Conservation (phyloP, 2,113 vertebrate genomes). For the Cochlearius cochlearius region DNA sequence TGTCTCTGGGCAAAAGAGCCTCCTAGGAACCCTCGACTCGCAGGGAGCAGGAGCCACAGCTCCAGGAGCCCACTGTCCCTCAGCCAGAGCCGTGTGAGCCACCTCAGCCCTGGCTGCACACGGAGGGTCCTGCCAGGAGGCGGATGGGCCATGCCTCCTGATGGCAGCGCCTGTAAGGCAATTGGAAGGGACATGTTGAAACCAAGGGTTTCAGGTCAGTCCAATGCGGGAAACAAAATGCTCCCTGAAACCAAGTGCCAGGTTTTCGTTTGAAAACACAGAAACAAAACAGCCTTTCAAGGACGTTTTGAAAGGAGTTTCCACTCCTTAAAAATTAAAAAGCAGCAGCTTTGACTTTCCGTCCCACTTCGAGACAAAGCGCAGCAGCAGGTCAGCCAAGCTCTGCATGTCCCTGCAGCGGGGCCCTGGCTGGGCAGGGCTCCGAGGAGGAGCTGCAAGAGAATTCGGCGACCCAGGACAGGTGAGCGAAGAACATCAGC, state of each 20-base stretch:
- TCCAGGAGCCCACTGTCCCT: not conserved
- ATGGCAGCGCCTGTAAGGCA: not conserved
- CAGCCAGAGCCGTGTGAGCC: not conserved
- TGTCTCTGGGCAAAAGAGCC: not conserved
- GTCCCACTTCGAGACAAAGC: not conserved
- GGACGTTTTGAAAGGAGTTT: conserved; percentile 23
- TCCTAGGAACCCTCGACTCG: not conserved
- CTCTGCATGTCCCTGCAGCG: not conserved
- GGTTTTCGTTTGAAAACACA: conserved; percentile 10
- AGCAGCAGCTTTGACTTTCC: conserved; percentile 28
- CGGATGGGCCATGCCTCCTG: not conserved
- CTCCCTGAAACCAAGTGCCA: not conserved
- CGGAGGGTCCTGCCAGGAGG: rapidly evolving
- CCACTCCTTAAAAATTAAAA: conserved; percentile 25
- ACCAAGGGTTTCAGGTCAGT: not conserved
- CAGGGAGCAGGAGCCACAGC: not conserved
- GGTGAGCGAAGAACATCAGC: not conserved
- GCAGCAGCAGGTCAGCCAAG: not conserved
- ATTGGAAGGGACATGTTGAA: not conserved
- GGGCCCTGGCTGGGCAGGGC: not conserved
- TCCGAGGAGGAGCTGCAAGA: not conserved
- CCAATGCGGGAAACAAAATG: not conserved
- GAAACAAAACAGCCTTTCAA: conserved; percentile 50
- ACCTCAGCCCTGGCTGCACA: rapidly evolving
- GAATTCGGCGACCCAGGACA: not conserved